Evolutionary conservation across 1,140 invertebrate genomes (phyloP).

Genomic region (Drosophila nigrodunni): DNA sequence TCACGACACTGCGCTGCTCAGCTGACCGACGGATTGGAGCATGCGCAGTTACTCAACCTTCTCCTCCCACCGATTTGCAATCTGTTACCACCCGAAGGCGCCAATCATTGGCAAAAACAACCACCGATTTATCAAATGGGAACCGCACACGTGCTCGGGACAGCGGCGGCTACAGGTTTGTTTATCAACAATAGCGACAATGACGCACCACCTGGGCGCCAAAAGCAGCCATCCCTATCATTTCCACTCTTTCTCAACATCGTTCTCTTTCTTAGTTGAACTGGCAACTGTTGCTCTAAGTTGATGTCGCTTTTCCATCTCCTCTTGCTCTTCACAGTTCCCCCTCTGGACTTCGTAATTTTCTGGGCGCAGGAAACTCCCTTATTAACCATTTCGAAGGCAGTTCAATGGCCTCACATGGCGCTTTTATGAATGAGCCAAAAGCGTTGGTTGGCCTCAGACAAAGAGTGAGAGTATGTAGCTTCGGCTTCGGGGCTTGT

Average conservation of each 20-base stretch:
- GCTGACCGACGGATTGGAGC: conserved; percentile 43
- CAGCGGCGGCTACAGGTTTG: conserved; percentile 71
- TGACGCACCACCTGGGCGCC: conserved; percentile 62
- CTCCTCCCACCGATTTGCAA: conserved; percentile 10
- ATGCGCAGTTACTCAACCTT: conserved; percentile 44
- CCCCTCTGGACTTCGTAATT: background rate
- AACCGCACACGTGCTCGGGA: conserved; percentile 60
- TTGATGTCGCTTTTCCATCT: conserved; percentile 28
- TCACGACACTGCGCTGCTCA: conserved; percentile 56
- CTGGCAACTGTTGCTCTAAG: conserved; percentile 31
- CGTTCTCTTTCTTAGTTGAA: conserved; percentile 14
- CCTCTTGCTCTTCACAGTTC: background rate
- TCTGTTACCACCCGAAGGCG: background rate
- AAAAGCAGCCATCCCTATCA: too few species aligned
- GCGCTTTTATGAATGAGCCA: conserved; percentile 69
- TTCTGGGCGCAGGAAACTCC: conserved; percentile 38
- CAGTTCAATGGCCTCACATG: conserved; percentile 74
- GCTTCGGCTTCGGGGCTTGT: conserved; percentile 6
- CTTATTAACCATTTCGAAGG: conserved; percentile 63
- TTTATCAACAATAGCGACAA: conserved; percentile 71
- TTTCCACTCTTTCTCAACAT: background rate
- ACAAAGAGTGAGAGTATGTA: conserved; percentile 23
- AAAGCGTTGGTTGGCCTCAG: background rate
- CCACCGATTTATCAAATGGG: conserved; percentile 10
- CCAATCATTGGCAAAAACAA: background rate